Evolutionary conservation across 2,888 invertebrate species (phyloP).

Genomic region (Ophioninae sp.): DNA sequence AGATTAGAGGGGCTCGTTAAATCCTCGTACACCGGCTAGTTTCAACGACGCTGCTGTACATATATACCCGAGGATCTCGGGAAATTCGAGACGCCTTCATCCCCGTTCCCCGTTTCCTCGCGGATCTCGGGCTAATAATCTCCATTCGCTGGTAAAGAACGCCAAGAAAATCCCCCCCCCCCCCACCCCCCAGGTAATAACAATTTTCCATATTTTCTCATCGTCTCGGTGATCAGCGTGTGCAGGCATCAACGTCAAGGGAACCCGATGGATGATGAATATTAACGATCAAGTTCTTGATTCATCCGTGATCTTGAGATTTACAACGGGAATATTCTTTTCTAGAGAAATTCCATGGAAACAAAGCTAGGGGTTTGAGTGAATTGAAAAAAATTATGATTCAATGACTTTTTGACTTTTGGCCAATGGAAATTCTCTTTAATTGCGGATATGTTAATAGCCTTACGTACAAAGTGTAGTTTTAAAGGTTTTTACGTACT

Average conservation of each 20-base stretch:
- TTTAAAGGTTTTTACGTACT: too few relatives aligned
- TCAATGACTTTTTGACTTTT: too few relatives aligned
- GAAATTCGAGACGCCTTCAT: conserved; percentile 42
- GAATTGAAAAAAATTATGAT: too few relatives aligned
- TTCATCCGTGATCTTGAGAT: background rate
- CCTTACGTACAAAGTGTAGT: too few relatives aligned
- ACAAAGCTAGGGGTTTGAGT: too few relatives aligned
- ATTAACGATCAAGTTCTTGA: background rate
- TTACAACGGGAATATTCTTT: background rate
- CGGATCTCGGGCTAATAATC: conserved; percentile 37
- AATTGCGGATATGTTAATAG: too few relatives aligned
- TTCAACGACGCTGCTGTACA: background rate
- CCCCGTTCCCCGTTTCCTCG: background rate
- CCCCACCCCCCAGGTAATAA: background rate
- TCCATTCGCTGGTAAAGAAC: conserved; percentile 14
- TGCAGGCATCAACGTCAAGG: background rate
- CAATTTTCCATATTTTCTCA: conserved; percentile 2
- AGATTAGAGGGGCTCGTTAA: conserved; percentile 58
- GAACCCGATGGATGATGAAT: background rate
- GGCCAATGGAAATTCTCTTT: too few relatives aligned
- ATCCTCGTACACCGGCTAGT: background rate
- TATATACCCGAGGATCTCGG: conserved; percentile 3
- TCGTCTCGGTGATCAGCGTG: background rate
- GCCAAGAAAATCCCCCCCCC: background rate
- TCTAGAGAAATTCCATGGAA: too few relatives aligned